Conservation (phyloP, 1,140 invertebrate species). For the Trichoplusia ni region DNA sequence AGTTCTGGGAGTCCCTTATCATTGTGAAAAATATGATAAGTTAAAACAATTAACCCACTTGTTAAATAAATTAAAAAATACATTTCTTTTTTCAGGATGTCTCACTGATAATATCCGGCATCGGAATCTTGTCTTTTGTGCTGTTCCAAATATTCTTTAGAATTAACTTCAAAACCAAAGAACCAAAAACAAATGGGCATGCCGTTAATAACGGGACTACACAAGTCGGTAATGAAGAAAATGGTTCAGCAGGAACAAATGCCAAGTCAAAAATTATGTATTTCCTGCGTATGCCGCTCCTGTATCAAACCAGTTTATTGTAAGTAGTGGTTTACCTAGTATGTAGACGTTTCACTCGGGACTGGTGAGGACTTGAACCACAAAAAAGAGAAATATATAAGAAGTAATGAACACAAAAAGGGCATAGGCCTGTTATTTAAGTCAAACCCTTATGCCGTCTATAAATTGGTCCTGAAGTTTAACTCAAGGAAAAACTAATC, state of each 20-base stretch:
- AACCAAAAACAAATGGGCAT: constrained; percentile 44
- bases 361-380: not conserved
- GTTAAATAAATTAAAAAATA: not conserved
- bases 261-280: constrained; percentile 70
- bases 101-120: constrained; percentile 79
- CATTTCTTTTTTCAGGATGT: constrained; percentile 77
- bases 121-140: constrained; percentile 74
- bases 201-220: constrained; percentile 36
- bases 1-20: too few relatives aligned
- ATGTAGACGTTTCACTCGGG: not conserved
- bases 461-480: too few relatives aligned
- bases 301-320: constrained; percentile 83
- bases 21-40: too few relatives aligned
- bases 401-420: too few relatives aligned
- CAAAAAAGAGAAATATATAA: too few relatives aligned
- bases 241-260: constrained; percentile 43
- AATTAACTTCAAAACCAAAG: constrained; percentile 54
- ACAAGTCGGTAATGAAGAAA: constrained; percentile 47
- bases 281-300: constrained; percentile 79
- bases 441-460: too few relatives aligned
- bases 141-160: constrained; percentile 78
- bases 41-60: not conserved
- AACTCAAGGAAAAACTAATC: too few relatives aligned
- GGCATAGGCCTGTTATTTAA: too few relatives aligned
- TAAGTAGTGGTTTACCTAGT: constrained; percentile 63